These are phyloP conservation scores for Carassius gibelio DNA, from an alignment of 2,113 vertebrate species.

Conservation along the genomic window DNA sequence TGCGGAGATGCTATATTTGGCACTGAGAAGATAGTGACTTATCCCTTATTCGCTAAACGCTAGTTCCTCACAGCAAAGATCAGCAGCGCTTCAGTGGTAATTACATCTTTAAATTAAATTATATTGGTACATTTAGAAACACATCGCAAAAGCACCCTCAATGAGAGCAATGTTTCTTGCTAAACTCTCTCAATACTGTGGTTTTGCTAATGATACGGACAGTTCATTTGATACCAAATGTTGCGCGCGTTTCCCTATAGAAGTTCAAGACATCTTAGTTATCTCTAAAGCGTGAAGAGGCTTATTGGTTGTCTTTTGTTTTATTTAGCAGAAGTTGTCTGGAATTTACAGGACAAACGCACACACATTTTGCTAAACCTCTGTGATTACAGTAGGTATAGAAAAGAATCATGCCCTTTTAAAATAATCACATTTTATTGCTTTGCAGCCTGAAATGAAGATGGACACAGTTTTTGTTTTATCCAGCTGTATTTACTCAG, in stretches of 20 bases:
- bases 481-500: too few species aligned
- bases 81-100: constrained; percentile 23
- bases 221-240: constrained; percentile 38
- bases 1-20: constrained; percentile 6
- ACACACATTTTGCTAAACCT: neutral
- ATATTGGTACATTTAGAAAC: constrained; percentile 33
- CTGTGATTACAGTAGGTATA: constrained; percentile 17
- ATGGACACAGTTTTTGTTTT: too few species aligned
- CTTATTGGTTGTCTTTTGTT: constrained; percentile 28
- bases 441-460: too few species aligned
- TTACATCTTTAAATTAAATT: constrained; percentile 33
- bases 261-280: constrained; percentile 13
- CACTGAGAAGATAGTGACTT: constrained; percentile 24
- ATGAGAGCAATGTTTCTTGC: neutral
- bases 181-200: constrained; percentile 14
- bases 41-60: constrained; percentile 16
- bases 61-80: constrained; percentile 33
- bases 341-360: constrained; percentile 7
- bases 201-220: constrained; percentile 19
- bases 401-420: too few species aligned
- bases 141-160: neutral
- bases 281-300: neutral
- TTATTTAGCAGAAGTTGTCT: constrained; percentile 3
- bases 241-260: constrained; percentile 4
- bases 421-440: too few species aligned